A percentile compares a stretch with the other conserved stretches of the same genome.
Evolutionary conservation across 2,888 invertebrate species (phyloP).

Genomic region (Taphrorychus bicolor): DNA sequence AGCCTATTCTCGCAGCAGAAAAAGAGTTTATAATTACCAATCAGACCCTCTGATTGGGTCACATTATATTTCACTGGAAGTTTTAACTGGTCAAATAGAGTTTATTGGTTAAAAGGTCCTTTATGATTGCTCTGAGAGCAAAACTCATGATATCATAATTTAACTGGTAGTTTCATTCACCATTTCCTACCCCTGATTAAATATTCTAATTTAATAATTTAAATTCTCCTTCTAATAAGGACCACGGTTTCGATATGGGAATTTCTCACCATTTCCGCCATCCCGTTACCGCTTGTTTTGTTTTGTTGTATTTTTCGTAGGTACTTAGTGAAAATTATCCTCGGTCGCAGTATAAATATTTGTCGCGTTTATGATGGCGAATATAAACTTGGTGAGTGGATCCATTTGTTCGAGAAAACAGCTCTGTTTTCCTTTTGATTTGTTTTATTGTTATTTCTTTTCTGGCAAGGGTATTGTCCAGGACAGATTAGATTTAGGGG

Average conservation of each 20-base stretch:
- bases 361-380: background rate
- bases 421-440: background rate
- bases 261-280: background rate
- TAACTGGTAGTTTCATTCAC: too few species aligned
- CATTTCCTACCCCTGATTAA: background rate
- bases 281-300: conserved; percentile 25
- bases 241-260: background rate
- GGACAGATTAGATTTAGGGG: too few species aligned
- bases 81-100: too few species aligned
- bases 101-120: too few species aligned
- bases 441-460: background rate
- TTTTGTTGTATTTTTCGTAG: conserved; percentile 12
- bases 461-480: background rate
- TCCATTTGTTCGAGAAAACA: background rate
- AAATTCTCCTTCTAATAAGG: too few species aligned
- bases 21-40: too few species aligned
- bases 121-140: too few species aligned
- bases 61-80: too few species aligned
- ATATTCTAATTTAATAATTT: too few species aligned
- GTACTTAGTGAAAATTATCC: background rate
- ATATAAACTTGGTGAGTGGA: background rate
- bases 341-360: background rate
- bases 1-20: too few species aligned
- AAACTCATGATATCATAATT: too few species aligned
- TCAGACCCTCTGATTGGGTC: too few species aligned